A percentile compares a stretch with the other conserved stretches of the same genome.
These are phyloP conservation scores for Helicoverpa assulta DNA, from an alignment of 2,888 invertebrate genomes.

Conservation along the genomic window DNA sequence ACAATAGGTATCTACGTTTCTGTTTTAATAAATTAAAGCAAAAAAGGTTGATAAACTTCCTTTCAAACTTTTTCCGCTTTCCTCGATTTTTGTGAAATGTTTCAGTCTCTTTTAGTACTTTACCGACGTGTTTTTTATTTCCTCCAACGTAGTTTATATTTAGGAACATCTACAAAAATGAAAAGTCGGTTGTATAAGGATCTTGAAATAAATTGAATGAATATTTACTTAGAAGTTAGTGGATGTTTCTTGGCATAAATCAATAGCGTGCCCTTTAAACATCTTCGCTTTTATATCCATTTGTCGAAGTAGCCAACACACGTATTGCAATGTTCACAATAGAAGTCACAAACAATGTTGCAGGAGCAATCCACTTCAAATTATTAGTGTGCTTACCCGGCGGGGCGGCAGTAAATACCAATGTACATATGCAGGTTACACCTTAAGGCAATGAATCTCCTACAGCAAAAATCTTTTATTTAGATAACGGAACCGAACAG, in stretches of 20 bases:
- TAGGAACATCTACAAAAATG: conserved; percentile 9
- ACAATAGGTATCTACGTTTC: conserved; percentile 13
- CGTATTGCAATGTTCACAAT: conserved; percentile 52
- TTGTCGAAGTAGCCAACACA: conserved; percentile 49
- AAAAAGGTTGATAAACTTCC: conserved; percentile 44
- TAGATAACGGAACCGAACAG: conserved; percentile 36
- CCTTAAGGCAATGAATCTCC: conserved; percentile 63
- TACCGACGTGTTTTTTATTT: conserved; percentile 45
- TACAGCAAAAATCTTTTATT: conserved; percentile 61
- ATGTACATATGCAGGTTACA: conserved; percentile 57
- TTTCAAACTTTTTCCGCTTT: conserved; percentile 55
- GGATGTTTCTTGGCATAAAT: conserved; percentile 49
- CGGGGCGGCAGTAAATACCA: conserved; percentile 55
- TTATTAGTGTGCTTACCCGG: conserved; percentile 67
- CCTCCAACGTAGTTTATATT: conserved; percentile 34
- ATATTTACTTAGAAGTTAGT: conserved; percentile 42
- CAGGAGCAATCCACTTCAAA: conserved; percentile 70
- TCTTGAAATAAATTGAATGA: conserved; percentile 29
- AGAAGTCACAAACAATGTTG: conserved; percentile 67
- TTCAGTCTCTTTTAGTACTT: conserved; percentile 46
- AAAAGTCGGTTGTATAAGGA: conserved; percentile 15
- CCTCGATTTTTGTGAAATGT: conserved; percentile 54
- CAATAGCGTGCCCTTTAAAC: conserved; percentile 48
- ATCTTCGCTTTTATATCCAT: conserved; percentile 55
- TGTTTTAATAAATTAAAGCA: conserved; percentile 47